phyloP scores from a whole-genome alignment of 2,888 invertebrate genomes.

The Sialis lutaria region DNA sequence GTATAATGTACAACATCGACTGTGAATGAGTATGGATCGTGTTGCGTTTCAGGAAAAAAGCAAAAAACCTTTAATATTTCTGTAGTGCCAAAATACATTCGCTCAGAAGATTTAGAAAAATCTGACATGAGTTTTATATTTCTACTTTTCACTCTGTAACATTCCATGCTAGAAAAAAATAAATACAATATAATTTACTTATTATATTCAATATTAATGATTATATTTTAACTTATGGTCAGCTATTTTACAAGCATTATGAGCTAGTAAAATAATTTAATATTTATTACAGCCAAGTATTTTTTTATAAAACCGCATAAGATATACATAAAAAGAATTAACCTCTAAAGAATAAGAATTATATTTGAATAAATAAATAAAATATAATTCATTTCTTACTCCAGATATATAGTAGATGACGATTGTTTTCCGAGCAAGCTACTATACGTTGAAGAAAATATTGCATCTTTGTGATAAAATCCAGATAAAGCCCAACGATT shows the following conservation, averaged over 20 bases:
- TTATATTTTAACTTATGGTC: too few relatives aligned
- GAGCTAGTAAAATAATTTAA: too few relatives aligned
- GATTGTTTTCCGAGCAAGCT: conserved; percentile 17
- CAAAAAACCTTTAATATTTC: conserved; percentile 29
- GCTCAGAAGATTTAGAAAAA: conserved; percentile 18
- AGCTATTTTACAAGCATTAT: too few relatives aligned
- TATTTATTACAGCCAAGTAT: too few relatives aligned
- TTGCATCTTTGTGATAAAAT: conserved; percentile 44
- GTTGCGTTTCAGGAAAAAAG: conserved; percentile 38
- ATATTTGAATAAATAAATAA: too few relatives aligned
- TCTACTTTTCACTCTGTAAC: conserved; percentile 26
- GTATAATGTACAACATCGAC: conserved; percentile 44
- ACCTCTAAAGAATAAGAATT: too few relatives aligned
- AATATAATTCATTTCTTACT: conserved; percentile 13
- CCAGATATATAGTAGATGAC: conserved; percentile 13
- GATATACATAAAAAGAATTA: too few relatives aligned
- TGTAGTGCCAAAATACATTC: conserved; percentile 14
- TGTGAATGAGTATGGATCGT: conserved; percentile 46
- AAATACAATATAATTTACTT: background rate
- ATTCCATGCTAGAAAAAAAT: conserved; percentile 18
- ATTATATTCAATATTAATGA: background rate
- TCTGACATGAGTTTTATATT: conserved; percentile 27
- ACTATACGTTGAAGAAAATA: conserved; percentile 36
- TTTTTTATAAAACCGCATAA: too few relatives aligned
- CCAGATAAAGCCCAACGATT: conserved; percentile 33